These are phyloP conservation scores for Spinus pinus DNA, from an alignment of 2,797 vertebrate species.

Conservation along the genomic window DNA sequence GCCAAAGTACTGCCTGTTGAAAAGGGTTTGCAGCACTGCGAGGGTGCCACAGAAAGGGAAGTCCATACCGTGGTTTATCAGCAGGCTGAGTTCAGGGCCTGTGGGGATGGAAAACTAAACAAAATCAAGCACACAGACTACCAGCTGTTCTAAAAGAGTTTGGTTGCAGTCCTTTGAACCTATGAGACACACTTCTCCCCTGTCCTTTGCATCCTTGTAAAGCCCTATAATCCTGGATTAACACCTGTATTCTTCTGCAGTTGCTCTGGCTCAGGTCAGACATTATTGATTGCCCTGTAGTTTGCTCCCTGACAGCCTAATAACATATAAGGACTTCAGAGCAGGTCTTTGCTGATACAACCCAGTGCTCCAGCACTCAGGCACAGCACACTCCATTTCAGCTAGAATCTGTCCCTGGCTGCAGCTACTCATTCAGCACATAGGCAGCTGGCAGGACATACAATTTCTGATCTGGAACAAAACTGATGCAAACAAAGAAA, in stretches of 20 bases:
- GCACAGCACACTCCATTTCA: neutral
- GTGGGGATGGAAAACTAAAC: neutral
- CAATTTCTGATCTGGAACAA: neutral
- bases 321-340: accelerated
- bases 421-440: neutral
- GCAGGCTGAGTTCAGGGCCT: neutral
- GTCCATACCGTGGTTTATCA: neutral
- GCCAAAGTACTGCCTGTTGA: neutral
- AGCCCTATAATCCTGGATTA: neutral
- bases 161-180: neutral
- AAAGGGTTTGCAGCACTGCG: accelerated
- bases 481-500: neutral
- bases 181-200: neutral
- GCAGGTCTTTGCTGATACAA: neutral
- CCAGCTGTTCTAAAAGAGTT: neutral
- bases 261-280: neutral
- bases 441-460: neutral
- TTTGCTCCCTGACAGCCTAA: neutral
- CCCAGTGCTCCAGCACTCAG: neutral
- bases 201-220: neutral
- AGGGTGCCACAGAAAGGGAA: neutral
- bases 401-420: neutral
- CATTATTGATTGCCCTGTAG: accelerated
- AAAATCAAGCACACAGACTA: neutral
- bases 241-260: neutral